Conservation (phyloP, 1,140 invertebrate genomes). For the Halyomorpha halys region DNA sequence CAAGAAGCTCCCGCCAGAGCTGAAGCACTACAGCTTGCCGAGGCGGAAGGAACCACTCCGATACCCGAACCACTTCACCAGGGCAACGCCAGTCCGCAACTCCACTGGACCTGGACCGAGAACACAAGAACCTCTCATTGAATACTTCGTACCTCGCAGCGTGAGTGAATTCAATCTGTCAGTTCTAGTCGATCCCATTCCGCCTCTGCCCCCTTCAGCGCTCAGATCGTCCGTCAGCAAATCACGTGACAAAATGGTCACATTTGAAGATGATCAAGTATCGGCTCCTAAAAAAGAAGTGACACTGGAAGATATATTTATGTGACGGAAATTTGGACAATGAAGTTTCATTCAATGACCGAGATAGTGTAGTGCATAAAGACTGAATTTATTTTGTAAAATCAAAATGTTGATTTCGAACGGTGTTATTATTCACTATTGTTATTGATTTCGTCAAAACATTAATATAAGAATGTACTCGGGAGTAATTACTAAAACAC, state of each 20-base stretch:
- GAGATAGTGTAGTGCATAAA: no score
- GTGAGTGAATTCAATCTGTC: constrained; percentile 69
- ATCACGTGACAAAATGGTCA: constrained; percentile 63
- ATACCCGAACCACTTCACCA: constrained; percentile 23
- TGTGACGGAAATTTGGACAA: constrained; percentile 41
- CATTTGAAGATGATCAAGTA: constrained; percentile 60
- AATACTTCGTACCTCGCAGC: constrained; percentile 72
- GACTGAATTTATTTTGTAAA: no score
- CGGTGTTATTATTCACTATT: no score
- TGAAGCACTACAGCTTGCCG: constrained; percentile 30
- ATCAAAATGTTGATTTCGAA: no score
- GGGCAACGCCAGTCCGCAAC: constrained; percentile 25
- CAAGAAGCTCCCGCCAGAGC: constrained; percentile 26
- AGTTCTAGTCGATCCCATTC: constrained; percentile 43
- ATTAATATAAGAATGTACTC: no score
- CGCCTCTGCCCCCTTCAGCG: constrained; percentile 39
- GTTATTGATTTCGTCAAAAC: no score
- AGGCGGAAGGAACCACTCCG: constrained; percentile 23
- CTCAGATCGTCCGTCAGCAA: constrained; percentile 32
- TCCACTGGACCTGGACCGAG: constrained; percentile 40
- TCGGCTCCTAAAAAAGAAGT: constrained; percentile 36
- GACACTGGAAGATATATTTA: constrained; percentile 47
- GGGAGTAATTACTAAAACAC: no score
- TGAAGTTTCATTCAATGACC: no score
- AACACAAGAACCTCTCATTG: constrained; percentile 47